Evolutionary conservation across 1,140 invertebrate species (phyloP).

Genomic region (Holotrichia oblita): DNA sequence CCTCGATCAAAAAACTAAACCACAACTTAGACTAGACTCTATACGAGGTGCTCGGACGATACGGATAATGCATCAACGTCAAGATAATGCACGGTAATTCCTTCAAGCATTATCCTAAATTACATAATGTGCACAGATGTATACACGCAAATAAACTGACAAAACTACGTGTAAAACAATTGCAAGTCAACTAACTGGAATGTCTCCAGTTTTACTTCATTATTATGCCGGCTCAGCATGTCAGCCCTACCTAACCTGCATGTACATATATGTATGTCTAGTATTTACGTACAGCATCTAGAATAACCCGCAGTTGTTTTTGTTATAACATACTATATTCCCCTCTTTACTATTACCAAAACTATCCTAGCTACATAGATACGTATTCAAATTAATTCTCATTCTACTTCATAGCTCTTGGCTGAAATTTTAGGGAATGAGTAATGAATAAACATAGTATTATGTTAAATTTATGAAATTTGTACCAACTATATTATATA

Average conservation of each 20-base stretch:
- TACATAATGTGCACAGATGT: neutral
- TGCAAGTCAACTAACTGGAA: conserved; percentile 23
- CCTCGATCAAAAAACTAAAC: neutral
- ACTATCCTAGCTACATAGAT: too few relatives aligned
- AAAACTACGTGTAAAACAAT: neutral
- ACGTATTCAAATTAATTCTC: too few relatives aligned
- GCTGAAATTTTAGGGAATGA: too few relatives aligned
- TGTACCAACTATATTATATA: too few relatives aligned
- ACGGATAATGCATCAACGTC: neutral
- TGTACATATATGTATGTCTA: neutral
- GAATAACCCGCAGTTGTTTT: too few relatives aligned
- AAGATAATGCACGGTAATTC: conserved; percentile 16
- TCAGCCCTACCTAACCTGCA: neutral
- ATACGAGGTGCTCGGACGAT: neutral
- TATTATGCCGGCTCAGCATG: neutral
- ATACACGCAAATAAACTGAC: neutral
- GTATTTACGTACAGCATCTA: too few relatives aligned
- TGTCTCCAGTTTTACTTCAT: neutral
- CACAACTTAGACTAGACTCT: neutral
- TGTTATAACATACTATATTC: too few relatives aligned
- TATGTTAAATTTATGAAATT: too few relatives aligned
- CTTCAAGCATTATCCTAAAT: neutral
- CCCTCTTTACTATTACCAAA: too few relatives aligned
- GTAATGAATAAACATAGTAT: too few relatives aligned
- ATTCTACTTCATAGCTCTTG: too few relatives aligned